phyloP scores from a whole-genome alignment of 2,888 invertebrate species.

The Pocota personata region DNA sequence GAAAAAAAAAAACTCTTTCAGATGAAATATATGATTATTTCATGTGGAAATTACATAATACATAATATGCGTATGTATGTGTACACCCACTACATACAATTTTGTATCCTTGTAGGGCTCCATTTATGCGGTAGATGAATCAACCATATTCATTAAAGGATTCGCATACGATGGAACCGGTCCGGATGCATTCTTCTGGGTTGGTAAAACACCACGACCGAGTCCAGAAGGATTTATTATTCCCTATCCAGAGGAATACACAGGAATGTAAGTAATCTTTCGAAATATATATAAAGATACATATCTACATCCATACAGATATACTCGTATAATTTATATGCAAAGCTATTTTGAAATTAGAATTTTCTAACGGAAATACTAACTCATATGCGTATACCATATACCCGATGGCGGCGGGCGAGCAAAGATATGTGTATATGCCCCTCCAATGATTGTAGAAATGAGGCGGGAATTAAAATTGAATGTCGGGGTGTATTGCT shows the following conservation, averaged over 20 bases:
- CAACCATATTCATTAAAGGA: constrained; percentile 92
- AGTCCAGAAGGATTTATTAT: constrained; percentile 92
- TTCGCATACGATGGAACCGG: constrained; percentile 95
- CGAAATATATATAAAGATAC: neutral
- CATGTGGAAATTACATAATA: constrained; percentile 3
- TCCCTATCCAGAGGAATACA: constrained; percentile 93
- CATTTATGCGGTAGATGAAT: constrained; percentile 94
- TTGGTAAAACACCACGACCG: constrained; percentile 91
- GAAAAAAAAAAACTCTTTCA: neutral
- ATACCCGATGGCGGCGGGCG: neutral
- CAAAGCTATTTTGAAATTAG: constrained; percentile 70
- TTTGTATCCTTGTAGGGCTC: constrained; percentile 84
- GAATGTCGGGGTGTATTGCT: neutral
- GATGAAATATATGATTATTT: constrained; percentile 49
- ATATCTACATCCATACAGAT: neutral
- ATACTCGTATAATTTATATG: constrained; percentile 3
- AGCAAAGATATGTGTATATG: neutral
- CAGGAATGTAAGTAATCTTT: constrained; percentile 87
- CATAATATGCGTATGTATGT: neutral
- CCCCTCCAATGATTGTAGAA: neutral
- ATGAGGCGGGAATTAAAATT: constrained; percentile 11
- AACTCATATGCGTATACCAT: constrained; percentile 25
- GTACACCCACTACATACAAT: constrained; percentile 17
- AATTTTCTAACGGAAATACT: constrained; percentile 69
- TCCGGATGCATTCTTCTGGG: constrained; percentile 96